These are phyloP conservation scores for Pangasius larnaudii DNA, from an alignment of 2,797 vertebrate genomes.

Conservation along the genomic window DNA sequence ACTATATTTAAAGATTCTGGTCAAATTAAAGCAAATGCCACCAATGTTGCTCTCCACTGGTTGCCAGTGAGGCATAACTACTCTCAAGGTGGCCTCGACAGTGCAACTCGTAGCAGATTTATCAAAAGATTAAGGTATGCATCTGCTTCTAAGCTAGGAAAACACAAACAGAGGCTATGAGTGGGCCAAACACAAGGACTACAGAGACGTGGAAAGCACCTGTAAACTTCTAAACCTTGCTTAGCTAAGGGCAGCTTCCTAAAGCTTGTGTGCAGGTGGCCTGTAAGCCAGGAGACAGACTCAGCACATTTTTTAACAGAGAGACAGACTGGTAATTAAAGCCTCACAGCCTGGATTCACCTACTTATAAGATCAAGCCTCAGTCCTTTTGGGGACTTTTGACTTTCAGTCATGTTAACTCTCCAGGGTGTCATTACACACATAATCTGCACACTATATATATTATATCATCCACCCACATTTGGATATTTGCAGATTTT, in stretches of 20 bases:
- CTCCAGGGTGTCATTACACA: conserved; percentile 73
- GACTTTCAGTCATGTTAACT: conserved; percentile 67
- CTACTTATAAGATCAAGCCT: conserved; percentile 75
- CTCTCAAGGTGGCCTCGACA: conserved; percentile 27
- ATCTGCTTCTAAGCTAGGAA: conserved; percentile 30
- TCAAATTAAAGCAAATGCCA: neutral
- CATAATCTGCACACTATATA: conserved; percentile 64
- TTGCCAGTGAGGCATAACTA: neutral
- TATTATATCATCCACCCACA: conserved; percentile 62
- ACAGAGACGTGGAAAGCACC: conserved; percentile 43
- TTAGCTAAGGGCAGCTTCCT: conserved; percentile 57
- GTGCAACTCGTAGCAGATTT: conserved; percentile 69
- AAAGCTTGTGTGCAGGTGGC: conserved; percentile 39
- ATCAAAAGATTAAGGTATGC: conserved; percentile 60
- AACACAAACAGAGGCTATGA: conserved; percentile 58
- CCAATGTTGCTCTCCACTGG: neutral
- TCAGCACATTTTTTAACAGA: conserved; percentile 64
- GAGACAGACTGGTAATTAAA: conserved; percentile 75
- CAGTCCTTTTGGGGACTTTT: conserved; percentile 68
- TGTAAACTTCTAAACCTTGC: conserved; percentile 53
- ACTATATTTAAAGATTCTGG: neutral
- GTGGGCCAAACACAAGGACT: conserved; percentile 5
- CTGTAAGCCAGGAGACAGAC: conserved; percentile 61
- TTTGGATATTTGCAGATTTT: conserved; percentile 52
- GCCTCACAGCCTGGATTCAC: conserved; percentile 68